Conservation (phyloP, 2,888 invertebrate species). For the Oxytorus armatus region DNA sequence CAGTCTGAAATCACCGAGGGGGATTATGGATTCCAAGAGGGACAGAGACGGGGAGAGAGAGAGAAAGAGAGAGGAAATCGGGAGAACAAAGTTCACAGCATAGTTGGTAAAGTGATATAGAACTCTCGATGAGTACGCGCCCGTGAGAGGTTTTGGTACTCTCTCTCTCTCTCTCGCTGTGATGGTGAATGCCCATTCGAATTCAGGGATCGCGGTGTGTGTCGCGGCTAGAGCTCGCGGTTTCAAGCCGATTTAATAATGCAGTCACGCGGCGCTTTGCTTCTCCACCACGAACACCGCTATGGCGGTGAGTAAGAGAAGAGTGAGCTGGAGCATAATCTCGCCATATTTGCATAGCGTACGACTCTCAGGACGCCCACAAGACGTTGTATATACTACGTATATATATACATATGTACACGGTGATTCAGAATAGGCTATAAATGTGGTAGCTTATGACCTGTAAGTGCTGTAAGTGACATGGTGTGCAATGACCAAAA, state of each 20-base stretch:
- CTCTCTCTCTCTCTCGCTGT: neutral
- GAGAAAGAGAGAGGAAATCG: neutral
- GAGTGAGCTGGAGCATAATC: slow-evolving; percentile 56
- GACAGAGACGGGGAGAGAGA: slow-evolving; percentile 18
- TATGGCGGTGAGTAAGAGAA: slow-evolving; percentile 10
- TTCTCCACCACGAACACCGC: slow-evolving; percentile 14
- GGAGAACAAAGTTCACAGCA: slow-evolving; percentile 27
- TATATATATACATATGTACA: slow-evolving; percentile 5
- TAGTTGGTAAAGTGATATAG: slow-evolving; percentile 39
- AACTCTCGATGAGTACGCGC: slow-evolving; percentile 13
- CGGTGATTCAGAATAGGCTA: slow-evolving; percentile 11
- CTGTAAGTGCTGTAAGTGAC: too few species aligned
- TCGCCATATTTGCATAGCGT: slow-evolving; percentile 62
- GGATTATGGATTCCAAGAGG: slow-evolving; percentile 59
- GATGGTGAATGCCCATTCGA: slow-evolving; percentile 59
- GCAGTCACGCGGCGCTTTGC: slow-evolving; percentile 64
- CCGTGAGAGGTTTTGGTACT: neutral
- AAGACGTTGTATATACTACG: slow-evolving; percentile 35
- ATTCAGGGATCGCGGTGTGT: slow-evolving; percentile 62
- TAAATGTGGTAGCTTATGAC: neutral
- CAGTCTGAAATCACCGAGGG: slow-evolving; percentile 63
- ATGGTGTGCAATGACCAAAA: neutral
- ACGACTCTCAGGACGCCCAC: slow-evolving; percentile 40
- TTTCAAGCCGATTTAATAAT: slow-evolving; percentile 66
- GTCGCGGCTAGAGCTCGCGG: slow-evolving; percentile 56